Percentiles rank a stretch among this genome's conserved stretches.
These are phyloP conservation scores for Mantis religiosa DNA, from an alignment of 2,888 invertebrate species.

Conservation along the genomic window DNA sequence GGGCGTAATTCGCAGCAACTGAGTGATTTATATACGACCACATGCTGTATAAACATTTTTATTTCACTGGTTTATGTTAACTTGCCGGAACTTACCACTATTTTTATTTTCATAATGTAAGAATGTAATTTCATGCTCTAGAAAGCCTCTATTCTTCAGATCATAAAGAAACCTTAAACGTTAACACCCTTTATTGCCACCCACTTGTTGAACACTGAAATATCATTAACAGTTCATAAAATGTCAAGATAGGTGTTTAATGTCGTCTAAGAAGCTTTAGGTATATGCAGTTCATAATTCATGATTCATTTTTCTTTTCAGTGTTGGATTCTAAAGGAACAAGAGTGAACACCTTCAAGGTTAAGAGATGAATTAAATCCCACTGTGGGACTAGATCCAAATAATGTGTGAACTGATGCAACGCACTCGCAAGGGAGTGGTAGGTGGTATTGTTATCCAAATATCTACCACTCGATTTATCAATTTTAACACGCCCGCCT, in stretches of 20 bases:
- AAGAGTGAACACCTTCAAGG: no score
- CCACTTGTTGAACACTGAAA: no score
- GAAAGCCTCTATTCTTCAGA: neutral
- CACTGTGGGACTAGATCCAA: no score
- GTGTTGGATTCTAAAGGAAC: neutral
- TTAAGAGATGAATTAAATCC: no score
- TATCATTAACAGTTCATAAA: neutral
- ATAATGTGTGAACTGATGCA: no score
- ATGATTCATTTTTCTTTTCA: neutral
- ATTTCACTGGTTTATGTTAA: no score
- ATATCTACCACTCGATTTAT: no score
- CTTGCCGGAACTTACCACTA: no score
- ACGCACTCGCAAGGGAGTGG: no score
- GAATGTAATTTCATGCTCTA: neutral
- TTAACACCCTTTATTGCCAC: neutral
- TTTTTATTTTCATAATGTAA: neutral
- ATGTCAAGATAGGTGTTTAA: neutral
- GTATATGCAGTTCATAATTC: neutral
- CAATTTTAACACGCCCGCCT: no score
- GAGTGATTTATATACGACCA: neutral
- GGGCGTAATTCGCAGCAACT: neutral
- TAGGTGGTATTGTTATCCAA: no score
- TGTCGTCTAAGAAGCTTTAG: neutral
- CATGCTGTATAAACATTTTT: neutral
- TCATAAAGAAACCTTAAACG: neutral